Evolutionary conservation across 2,888 invertebrate species (phyloP).

Genomic region (Dynastes grantii): DNA sequence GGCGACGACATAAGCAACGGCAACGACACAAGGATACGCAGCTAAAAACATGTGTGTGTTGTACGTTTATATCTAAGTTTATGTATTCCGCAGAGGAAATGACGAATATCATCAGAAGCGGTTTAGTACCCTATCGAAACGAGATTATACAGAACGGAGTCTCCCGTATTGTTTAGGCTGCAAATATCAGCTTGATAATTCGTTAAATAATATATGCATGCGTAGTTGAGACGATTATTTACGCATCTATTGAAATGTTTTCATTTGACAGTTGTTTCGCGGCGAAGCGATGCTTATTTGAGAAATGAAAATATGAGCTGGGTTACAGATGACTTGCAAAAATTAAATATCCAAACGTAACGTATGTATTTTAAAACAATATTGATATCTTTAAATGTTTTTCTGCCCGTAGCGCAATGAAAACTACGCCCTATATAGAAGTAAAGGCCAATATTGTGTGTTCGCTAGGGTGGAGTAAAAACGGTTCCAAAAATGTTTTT

Average conservation of each 20-base stretch:
- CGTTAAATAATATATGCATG: slow-evolving; percentile 5
- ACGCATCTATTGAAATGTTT: not conserved
- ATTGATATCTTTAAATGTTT: not conserved
- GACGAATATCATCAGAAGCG: slow-evolving; percentile 37
- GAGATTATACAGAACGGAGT: slow-evolving; percentile 26
- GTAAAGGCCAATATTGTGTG: no score
- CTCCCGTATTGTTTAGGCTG: slow-evolving; percentile 24
- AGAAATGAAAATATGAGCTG: not conserved
- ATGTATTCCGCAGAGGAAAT: slow-evolving; percentile 31
- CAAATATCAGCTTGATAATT: slow-evolving; percentile 32
- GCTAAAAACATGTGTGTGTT: no score
- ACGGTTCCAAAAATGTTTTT: no score
- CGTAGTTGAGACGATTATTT: not conserved
- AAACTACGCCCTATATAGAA: not conserved
- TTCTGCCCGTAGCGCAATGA: not conserved
- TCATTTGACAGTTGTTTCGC: not conserved
- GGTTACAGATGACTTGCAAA: not conserved
- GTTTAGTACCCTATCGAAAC: slow-evolving; percentile 22
- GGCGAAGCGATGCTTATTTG: not conserved
- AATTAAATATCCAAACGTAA: no score
- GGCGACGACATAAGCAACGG: no score
- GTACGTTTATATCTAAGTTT: slow-evolving; percentile 35
- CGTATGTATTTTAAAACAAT: no score
- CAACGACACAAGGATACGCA: no score
- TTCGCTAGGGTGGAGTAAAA: no score